phyloP scores from a whole-genome alignment of 2,113 vertebrate species.

The Enhydra lutris region DNA sequence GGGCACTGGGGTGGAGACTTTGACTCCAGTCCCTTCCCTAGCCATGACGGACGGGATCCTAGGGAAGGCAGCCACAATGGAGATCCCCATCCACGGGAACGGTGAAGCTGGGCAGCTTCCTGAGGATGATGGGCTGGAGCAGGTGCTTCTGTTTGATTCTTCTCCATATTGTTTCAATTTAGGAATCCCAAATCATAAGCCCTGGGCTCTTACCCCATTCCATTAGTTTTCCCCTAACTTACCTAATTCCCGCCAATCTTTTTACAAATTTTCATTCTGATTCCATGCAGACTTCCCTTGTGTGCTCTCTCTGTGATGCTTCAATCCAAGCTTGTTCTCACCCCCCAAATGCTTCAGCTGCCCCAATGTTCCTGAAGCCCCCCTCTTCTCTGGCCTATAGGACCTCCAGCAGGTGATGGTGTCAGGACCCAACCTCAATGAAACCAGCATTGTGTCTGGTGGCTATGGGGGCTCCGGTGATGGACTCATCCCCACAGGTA shows the following conservation, averaged over 20 bases:
- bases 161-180: background rate
- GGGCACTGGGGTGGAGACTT: conserved; percentile 65
- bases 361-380: conserved; percentile 50
- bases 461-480: conserved; percentile 95
- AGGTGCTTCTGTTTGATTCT: conserved; percentile 85
- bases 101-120: conserved; percentile 90
- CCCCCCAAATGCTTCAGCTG: conserved; percentile 46
- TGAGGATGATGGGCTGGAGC: conserved; percentile 94
- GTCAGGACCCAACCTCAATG: conserved; percentile 96
- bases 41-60: conserved; percentile 95
- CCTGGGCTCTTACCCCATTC: background rate
- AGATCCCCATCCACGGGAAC: conserved; percentile 97
- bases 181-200: background rate
- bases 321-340: conserved; percentile 52
- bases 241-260: conserved; percentile 9
- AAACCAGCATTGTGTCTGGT: conserved; percentile 96
- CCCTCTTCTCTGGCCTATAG: conserved; percentile 77
- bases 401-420: conserved; percentile 99
- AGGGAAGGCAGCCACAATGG: conserved; percentile 98
- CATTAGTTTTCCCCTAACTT: conserved; percentile 2
- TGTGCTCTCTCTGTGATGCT: conserved; percentile 43
- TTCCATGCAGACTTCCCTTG: conserved; percentile 49
- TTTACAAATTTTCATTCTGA: conserved; percentile 53
- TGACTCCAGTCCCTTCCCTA: conserved; percentile 67
- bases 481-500: conserved; percentile 92